A percentile compares a stretch with the other conserved stretches of the same genome.
phyloP scores from a whole-genome alignment of 2,113 vertebrate genomes.

The Menura novaehollandiae region DNA sequence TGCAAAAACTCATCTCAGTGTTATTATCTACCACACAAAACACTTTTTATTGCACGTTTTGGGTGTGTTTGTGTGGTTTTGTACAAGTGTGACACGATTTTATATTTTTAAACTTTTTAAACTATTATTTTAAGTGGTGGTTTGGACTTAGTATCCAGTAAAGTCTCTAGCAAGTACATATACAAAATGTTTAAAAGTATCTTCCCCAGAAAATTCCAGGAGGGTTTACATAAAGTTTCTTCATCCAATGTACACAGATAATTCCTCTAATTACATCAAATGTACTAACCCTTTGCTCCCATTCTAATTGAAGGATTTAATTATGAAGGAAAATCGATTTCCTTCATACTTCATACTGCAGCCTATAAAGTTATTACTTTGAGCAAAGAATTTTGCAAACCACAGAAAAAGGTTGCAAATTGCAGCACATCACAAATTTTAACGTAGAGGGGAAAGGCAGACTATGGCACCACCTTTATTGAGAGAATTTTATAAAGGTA shows the following conservation, averaged over 20 bases:
- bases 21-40: background rate
- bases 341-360: background rate
- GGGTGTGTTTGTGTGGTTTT: background rate
- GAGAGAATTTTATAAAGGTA: background rate
- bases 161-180: background rate
- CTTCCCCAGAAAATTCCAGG: background rate
- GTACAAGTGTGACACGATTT: background rate
- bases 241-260: background rate
- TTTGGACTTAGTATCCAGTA: background rate
- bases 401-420: background rate
- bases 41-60: background rate
- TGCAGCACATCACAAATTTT: background rate
- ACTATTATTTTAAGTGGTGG: background rate
- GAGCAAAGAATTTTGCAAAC: background rate
- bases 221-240: constrained; percentile 15
- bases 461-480: background rate
- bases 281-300: background rate
- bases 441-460: background rate
- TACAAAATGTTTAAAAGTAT: background rate
- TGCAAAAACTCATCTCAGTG: background rate
- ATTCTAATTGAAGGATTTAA: constrained; percentile 25
- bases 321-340: constrained; percentile 16
- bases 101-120: background rate
- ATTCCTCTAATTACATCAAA: constrained; percentile 1
- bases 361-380: background rate